phyloP scores from a whole-genome alignment of 2,888 invertebrate species.

The Glaucopsyche alexis region DNA sequence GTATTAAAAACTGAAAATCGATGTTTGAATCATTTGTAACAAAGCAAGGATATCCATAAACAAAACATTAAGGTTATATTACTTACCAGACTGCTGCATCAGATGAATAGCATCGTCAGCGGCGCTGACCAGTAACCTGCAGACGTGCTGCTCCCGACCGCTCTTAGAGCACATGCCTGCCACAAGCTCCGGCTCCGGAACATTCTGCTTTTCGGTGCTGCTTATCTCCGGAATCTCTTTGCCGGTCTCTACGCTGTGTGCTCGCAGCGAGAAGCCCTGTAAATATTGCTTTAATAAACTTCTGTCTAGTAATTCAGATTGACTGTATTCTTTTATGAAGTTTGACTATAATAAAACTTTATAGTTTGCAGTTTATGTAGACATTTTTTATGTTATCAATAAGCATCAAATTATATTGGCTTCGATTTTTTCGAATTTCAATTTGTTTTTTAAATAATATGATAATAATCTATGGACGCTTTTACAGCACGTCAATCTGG shows the following conservation, averaged over 20 bases:
- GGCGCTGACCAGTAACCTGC: constrained; percentile 82
- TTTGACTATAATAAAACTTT: too few species aligned
- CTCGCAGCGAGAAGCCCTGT: constrained; percentile 69
- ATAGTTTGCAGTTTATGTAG: too few species aligned
- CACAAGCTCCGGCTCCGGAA: constrained; percentile 67
- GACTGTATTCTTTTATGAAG: not conserved
- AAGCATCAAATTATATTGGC: too few species aligned
- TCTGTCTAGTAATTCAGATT: too few species aligned
- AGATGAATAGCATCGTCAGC: constrained; percentile 84
- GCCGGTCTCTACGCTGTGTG: constrained; percentile 52
- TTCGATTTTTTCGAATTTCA: too few species aligned
- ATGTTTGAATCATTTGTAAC: too few species aligned
- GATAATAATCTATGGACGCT: too few species aligned
- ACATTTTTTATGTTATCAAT: too few species aligned
- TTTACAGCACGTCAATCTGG: too few species aligned
- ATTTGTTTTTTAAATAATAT: too few species aligned
- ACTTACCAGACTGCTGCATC: constrained; percentile 80
- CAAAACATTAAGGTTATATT: not conserved
- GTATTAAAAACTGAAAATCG: too few species aligned
- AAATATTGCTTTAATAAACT: constrained; percentile 32
- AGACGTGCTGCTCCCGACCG: constrained; percentile 70
- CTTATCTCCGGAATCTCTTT: constrained; percentile 64
- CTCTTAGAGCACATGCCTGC: constrained; percentile 78
- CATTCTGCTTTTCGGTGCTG: constrained; percentile 55
- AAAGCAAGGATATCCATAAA: too few species aligned